These are phyloP conservation scores for western clawed frog (Xenopus tropicalis) DNA, from an alignment of 2,113 vertebrate genomes.

Conservation along the genomic window UCB_Xtro_10.0 CM004443.2:113858501-113859000, in stretches of 20 bases:
- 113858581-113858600: no score
- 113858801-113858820: neutral
- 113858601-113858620: no score
- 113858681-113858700: neutral
- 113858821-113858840: neutral
- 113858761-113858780: neutral
- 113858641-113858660: no score
- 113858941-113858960: slow-evolving; percentile 5
- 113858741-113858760: no score
- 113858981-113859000: neutral
- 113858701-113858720: neutral
- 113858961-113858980: slow-evolving; percentile 13
- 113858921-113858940: neutral
- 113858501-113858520: no score
- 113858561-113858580: no score
- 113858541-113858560: no score
- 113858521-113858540: no score
- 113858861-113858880: slow-evolving; percentile 7
- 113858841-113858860: neutral
- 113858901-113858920: neutral
- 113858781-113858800: neutral
- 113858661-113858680: no score
- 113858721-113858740: neutral
- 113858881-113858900: slow-evolving; percentile 21
- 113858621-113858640: no score